Conservation (phyloP, 2,113 vertebrate genomes). For the Rattus norvegicus region DNA sequence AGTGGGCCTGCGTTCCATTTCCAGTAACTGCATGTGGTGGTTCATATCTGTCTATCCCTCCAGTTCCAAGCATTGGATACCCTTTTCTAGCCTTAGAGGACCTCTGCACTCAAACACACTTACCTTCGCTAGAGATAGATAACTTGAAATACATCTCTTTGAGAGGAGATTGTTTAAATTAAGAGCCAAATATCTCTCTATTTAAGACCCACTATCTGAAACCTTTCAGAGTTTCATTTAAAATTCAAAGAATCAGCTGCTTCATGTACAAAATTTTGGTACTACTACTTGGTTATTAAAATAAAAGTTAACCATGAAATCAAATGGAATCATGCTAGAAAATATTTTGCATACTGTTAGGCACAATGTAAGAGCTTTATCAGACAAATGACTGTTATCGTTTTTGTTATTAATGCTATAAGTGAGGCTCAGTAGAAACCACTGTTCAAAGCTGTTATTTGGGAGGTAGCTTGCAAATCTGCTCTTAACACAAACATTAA, state of each 20-base stretch:
- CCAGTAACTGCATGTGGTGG: too few relatives aligned
- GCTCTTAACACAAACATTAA: constrained; percentile 39
- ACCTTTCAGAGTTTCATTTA: constrained; percentile 20
- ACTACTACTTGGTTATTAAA: constrained; percentile 51
- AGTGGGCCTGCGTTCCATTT: background rate
- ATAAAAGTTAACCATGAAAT: constrained; percentile 41
- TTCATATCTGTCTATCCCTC: background rate
- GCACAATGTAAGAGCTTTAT: background rate
- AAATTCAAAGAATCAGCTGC: background rate
- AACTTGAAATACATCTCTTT: background rate
- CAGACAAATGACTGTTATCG: background rate
- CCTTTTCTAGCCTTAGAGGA: background rate
- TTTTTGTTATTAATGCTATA: constrained; percentile 64
- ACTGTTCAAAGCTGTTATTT: constrained; percentile 50
- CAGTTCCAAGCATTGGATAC: background rate
- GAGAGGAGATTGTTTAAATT: background rate
- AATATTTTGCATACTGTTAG: background rate
- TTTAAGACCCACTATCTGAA: background rate
- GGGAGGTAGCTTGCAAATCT: background rate
- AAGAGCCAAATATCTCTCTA: background rate
- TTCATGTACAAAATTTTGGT: constrained; percentile 20
- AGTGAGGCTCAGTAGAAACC: constrained; percentile 16
- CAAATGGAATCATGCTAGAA: background rate
- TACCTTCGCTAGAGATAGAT: background rate
- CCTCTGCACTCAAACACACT: background rate